Percentiles rank a stretch among this genome's conserved stretches.
Conservation (phyloP, 2,888 invertebrate genomes). For the Malachius bipustulatus region DNA sequence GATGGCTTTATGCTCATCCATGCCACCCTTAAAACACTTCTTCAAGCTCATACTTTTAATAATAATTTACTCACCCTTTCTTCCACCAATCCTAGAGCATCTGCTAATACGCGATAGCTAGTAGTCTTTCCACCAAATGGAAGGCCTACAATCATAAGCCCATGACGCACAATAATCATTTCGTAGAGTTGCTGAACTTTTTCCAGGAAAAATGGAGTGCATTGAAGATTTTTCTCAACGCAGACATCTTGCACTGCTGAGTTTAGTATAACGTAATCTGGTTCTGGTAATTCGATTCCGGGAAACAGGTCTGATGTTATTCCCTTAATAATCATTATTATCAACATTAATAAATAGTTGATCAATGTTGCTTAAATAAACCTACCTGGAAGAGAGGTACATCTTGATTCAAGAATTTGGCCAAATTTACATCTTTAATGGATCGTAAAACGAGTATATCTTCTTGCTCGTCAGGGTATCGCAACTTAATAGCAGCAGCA, state of each 20-base stretch:
- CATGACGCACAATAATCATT: slow-evolving; percentile 91
- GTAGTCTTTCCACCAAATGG: slow-evolving; percentile 91
- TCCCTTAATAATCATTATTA: slow-evolving; percentile 46
- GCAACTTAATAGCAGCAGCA: slow-evolving; percentile 80
- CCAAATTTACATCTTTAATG: slow-evolving; percentile 87
- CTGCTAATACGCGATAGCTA: slow-evolving; percentile 72
- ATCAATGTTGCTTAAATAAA: slow-evolving; percentile 4
- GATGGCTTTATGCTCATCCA: slow-evolving; percentile 65
- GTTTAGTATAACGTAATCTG: slow-evolving; percentile 67
- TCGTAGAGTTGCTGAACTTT: slow-evolving; percentile 86
- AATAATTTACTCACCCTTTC: slow-evolving; percentile 43
- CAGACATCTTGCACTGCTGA: slow-evolving; percentile 54
- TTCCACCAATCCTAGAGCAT: slow-evolving; percentile 63
- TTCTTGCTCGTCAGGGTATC: slow-evolving; percentile 79
- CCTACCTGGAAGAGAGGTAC: slow-evolving; percentile 72
- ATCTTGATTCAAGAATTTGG: slow-evolving; percentile 83
- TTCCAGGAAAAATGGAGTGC: slow-evolving; percentile 74
- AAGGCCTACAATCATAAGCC: slow-evolving; percentile 85
- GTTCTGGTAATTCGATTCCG: slow-evolving; percentile 61
- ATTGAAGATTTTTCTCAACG: slow-evolving; percentile 63
- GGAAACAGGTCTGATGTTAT: slow-evolving; percentile 92
- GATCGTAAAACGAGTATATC: slow-evolving; percentile 78
- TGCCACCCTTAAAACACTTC: slow-evolving; percentile 43
- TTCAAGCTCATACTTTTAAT: not conserved
- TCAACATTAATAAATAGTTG: not conserved